Evolutionary conservation across 1,140 invertebrate species (phyloP), one percentile per base, ranked within the genome.

Genomic region (Gryllus bimaculatus): DNA sequence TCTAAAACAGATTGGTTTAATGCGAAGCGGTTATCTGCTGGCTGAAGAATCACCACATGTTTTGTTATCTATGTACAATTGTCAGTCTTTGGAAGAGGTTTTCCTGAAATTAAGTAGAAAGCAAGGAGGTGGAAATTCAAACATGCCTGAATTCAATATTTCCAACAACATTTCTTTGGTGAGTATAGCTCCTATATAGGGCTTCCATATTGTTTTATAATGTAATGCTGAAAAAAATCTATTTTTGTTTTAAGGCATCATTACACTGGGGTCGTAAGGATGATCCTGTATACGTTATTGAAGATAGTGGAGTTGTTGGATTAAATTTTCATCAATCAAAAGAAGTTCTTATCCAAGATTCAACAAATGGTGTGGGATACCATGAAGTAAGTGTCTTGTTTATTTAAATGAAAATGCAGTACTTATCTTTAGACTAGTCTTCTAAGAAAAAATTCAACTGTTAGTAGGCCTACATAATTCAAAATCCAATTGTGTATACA

Each of bases 1-100:
- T 66, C 54, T 66, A 66, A 66, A 66, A 66, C 83, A 96, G 95
- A 97, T 98, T 84, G 96, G 96, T 81, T 87, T 99, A 47, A 98
- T 99, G 96, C 89, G 97, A 81, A 95, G 92, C 83, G 96, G 97
- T 15, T 89, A 94, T 74, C 87, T 98, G 66, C 86, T 98, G 82
- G 96, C 96, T 0, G 96, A 99, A 87, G 94, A 97, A 84, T 94
- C 95, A 6, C 97, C 97, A 0, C 91, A 93, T 54, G 91, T 92
- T 47, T 88, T 98, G 0, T 89, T 98, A 47, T 88, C 91, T 8
- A 92, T 93, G 87, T 96, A 96, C 85, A 90, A 91, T 82, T 95
- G 94, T 83, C 89, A 92, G 81, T 94, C 93, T 26, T 86, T 98
- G 8, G 96, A 98, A 86, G 95, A 97, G 82, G 96, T 98, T 3